phyloP scores from a whole-genome alignment of 2,797 vertebrate genomes.

The Petrocephalus sullivani region DNA sequence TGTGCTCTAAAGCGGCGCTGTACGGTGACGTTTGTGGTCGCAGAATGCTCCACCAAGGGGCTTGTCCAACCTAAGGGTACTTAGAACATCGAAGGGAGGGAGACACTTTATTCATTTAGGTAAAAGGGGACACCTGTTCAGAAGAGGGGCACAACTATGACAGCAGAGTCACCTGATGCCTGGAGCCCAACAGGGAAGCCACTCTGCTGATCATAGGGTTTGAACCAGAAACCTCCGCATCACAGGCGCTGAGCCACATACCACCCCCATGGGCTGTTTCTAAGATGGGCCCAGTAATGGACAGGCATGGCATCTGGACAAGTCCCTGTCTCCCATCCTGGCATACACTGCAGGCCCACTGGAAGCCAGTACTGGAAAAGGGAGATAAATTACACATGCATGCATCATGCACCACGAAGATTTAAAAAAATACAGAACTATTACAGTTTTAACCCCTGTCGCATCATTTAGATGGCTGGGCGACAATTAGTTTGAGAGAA shows the following conservation, averaged over 20 bases:
- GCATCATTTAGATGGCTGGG: neutral
- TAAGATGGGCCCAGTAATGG: neutral
- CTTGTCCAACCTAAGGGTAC: neutral
- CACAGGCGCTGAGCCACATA: neutral
- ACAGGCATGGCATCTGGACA: neutral
- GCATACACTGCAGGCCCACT: neutral
- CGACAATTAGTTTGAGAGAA: neutral
- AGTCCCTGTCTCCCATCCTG: neutral
- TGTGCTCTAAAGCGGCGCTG: neutral
- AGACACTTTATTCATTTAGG: neutral
- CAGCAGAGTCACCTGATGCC: neutral
- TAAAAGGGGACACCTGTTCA: neutral
- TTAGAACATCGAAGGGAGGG: neutral
- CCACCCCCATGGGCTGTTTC: neutral
- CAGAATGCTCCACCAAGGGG: neutral
- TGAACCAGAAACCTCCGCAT: neutral
- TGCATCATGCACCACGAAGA: neutral
- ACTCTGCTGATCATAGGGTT: neutral
- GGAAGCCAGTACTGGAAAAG: neutral
- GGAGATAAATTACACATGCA: neutral
- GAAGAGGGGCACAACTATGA: neutral
- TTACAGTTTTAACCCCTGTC: neutral
- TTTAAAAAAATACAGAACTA: neutral
- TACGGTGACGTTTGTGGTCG: neutral
- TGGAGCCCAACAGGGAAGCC: neutral